A percentile compares a stretch with the other conserved stretches of the same genome.
phyloP scores from a whole-genome alignment of 2,888 invertebrate genomes.

The Drosophila prolongata region DNA sequence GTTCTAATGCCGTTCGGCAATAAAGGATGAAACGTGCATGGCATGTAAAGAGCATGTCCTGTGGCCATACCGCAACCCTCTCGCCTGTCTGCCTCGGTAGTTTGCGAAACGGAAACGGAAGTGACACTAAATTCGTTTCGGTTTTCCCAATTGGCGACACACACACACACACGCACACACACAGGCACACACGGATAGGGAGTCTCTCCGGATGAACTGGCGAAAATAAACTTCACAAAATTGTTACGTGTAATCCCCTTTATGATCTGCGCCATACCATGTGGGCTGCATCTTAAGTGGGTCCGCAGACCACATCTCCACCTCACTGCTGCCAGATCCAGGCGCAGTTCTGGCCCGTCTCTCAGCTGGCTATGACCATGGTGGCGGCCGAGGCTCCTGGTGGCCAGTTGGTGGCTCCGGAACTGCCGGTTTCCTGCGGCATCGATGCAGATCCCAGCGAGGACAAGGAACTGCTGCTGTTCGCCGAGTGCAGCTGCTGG shows the following conservation, averaged over 20 bases:
- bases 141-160: constrained; percentile 66
- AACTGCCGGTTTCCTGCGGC: constrained; percentile 45
- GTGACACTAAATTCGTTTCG: constrained; percentile 77
- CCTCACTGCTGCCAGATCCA: constrained; percentile 56
- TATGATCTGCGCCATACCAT: constrained; percentile 73
- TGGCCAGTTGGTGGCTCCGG: constrained; percentile 67
- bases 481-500: constrained; percentile 74
- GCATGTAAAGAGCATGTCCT: constrained; percentile 65
- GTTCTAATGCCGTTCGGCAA: constrained; percentile 78
- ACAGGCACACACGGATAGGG: not conserved
- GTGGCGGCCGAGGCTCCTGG: constrained; percentile 81
- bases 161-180: constrained; percentile 11
- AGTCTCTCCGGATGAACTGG: constrained; percentile 26
- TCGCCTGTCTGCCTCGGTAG: constrained; percentile 56
- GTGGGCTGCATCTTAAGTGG: constrained; percentile 74
- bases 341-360: constrained; percentile 58
- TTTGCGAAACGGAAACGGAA: constrained; percentile 79
- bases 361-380: constrained; percentile 84
- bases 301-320: constrained; percentile 1
- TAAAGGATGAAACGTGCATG: constrained; percentile 82
- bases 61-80: constrained; percentile 8
- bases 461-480: constrained; percentile 69
- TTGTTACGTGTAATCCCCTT: constrained; percentile 76
- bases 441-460: constrained; percentile 76
- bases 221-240: constrained; percentile 66